Evolutionary conservation across 2,113 vertebrate species (phyloP).

Genomic region (Amphiprion percula): DNA sequence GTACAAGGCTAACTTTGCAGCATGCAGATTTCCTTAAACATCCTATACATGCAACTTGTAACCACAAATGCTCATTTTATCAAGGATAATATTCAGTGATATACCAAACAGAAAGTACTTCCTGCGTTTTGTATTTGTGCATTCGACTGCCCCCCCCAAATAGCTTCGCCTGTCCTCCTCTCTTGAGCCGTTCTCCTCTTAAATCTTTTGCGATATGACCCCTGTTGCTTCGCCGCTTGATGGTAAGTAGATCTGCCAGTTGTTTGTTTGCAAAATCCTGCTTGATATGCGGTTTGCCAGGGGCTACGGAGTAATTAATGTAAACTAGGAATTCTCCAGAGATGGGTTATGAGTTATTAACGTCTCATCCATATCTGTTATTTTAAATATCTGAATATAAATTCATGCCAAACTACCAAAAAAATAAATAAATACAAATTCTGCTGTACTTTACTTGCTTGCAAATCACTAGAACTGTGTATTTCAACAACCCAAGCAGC

Average conservation of each 20-base stretch:
- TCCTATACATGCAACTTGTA: not conserved
- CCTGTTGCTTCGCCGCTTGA: slow-evolving; percentile 73
- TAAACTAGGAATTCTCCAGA: slow-evolving; percentile 83
- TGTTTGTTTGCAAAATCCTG: slow-evolving; percentile 85
- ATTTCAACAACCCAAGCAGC: slow-evolving; percentile 24
- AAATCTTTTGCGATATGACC: slow-evolving; percentile 71
- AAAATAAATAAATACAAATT: not conserved
- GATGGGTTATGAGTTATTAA: slow-evolving; percentile 84
- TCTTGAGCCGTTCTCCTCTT: slow-evolving; percentile 61
- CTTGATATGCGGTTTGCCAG: slow-evolving; percentile 86
- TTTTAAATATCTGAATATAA: slow-evolving; percentile 27
- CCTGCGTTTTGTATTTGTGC: slow-evolving; percentile 21
- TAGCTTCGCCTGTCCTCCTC: slow-evolving; percentile 18
- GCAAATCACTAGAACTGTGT: slow-evolving; percentile 14
- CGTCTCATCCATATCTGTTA: slow-evolving; percentile 39
- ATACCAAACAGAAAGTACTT: not conserved
- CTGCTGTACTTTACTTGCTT: slow-evolving; percentile 15
- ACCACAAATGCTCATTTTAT: not conserved
- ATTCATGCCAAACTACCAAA: slow-evolving; percentile 7
- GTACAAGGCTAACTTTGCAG: not conserved
- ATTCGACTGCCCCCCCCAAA: slow-evolving; percentile 23
- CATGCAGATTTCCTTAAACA: not conserved
- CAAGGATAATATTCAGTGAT: not conserved
- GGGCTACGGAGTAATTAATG: slow-evolving; percentile 87
- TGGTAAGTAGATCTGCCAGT: slow-evolving; percentile 84